Percentiles rank a stretch among this genome's conserved stretches.
Conservation (phyloP, 2,797 vertebrate species). For the Sebastes melanostomus region DNA sequence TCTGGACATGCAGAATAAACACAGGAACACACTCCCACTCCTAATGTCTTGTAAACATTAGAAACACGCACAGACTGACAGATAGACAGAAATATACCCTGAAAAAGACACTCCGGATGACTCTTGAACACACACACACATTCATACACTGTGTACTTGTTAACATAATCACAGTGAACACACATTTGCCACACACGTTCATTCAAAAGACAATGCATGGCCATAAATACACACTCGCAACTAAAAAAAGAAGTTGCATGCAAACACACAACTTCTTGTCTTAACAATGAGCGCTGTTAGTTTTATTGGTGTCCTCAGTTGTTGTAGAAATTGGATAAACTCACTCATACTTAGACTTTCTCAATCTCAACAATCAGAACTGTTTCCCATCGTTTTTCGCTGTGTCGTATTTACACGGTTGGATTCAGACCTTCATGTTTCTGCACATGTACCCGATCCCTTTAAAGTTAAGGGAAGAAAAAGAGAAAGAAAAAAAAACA, state of each 20-base stretch:
- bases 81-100: constrained; percentile 54
- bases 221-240: constrained; percentile 58
- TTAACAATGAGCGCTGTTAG: constrained; percentile 53
- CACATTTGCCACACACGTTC: constrained; percentile 57
- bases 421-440: constrained; percentile 24
- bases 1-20: constrained; percentile 77
- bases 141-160: constrained; percentile 50
- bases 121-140: constrained; percentile 23
- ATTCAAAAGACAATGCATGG: constrained; percentile 57
- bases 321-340: constrained; percentile 61
- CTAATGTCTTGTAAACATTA: constrained; percentile 77
- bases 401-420: background rate
- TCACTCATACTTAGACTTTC: constrained; percentile 29
- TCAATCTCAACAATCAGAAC: constrained; percentile 48
- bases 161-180: constrained; percentile 62
- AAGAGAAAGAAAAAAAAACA: background rate
- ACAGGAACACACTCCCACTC: constrained; percentile 81
- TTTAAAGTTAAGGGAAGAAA: constrained; percentile 18
- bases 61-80: constrained; percentile 66
- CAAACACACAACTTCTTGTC: constrained; percentile 57
- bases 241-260: constrained; percentile 51
- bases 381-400: constrained; percentile 22
- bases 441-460: constrained; percentile 7
- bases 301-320: constrained; percentile 59
- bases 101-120: constrained; percentile 45